Evolutionary conservation across 2,888 invertebrate genomes (phyloP), one percentile per base, ranked within the genome.

Genomic region (Alcis repandata): DNA sequence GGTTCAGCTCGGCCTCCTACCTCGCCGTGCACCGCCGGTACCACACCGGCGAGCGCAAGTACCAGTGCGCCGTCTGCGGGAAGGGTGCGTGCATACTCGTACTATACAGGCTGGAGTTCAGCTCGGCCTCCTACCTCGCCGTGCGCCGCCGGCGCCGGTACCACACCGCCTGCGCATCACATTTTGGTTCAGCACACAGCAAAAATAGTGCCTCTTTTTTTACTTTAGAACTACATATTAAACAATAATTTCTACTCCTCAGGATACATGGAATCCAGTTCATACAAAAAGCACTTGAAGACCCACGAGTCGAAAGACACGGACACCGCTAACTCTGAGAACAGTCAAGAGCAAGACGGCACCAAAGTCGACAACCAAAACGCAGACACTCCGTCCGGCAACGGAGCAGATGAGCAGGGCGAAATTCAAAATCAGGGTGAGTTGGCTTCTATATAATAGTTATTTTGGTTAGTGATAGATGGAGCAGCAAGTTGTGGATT

Each of bases 281-380:
- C 92, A 0, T 92, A 84, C 78, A 93, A 91, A 74, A 93, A 91
- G 43, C 94, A 94, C 69, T 62, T 92, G 69, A 92, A 90, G 73
- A 87, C 88, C 0, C 94, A 94, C 80, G 83, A 82, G 33, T 64
- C 66, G 0, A 89, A 91, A 71, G 86, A 85, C 8, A 68, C 76
- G 1, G 86, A 85, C 15, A 70, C 78, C 0, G 73, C 79, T 0
- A 70, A 68, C 54, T 77, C 83, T 0, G 86, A 87, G 27, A 76
- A 70, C 63, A 73, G 76, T 32, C 82, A 81, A 45, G 68, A 67
- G 2, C 65, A 65, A 19, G 56, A 57, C 27, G 52, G 7, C 19
- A 40, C 7, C 4, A 51, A n/a, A 51, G 72, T 46, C 17, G 60
- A 63, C 2, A 63, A 27, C 10, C 52, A 8, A 63, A 38, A 10